Percentiles rank a stretch among this genome's conserved stretches.
phyloP scores from a whole-genome alignment of 2,888 invertebrate species.

The Athalia cordata region DNA sequence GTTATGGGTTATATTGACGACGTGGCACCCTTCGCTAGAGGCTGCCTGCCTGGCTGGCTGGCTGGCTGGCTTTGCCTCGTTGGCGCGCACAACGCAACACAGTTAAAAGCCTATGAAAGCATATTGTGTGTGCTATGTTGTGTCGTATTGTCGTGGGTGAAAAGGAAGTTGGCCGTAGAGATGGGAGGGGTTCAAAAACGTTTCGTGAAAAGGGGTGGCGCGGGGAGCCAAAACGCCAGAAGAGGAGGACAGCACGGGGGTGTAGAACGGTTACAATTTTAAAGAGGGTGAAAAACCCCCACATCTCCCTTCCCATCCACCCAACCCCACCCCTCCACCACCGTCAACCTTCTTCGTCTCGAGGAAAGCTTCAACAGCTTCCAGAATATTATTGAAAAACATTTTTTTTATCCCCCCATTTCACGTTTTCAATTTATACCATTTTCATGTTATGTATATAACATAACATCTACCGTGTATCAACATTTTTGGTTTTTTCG shows the following conservation, averaged over 20 bases:
- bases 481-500: conserved; percentile 15
- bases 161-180: conserved; percentile 46
- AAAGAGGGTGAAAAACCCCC: conserved; percentile 36
- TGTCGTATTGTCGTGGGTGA: conserved; percentile 44
- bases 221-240: not conserved
- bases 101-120: conserved; percentile 48
- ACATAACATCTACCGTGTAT: not conserved
- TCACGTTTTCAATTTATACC: conserved; percentile 27
- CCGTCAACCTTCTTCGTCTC: not conserved
- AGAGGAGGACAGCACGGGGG: not conserved
- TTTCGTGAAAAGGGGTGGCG: not conserved
- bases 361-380: conserved; percentile 12
- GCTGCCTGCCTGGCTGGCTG: no score
- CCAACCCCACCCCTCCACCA: not conserved
- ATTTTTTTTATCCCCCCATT: conserved; percentile 15
- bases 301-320: not conserved
- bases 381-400: conserved; percentile 39
- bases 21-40: conserved; percentile 44
- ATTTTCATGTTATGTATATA: conserved; percentile 3
- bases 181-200: not conserved
- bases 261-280: conserved; percentile 46
- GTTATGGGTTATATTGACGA: conserved; percentile 45
- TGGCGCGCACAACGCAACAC: conserved; percentile 45
- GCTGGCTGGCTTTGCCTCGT: conserved; percentile 27
- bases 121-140: conserved; percentile 48